phyloP scores from a whole-genome alignment of 2,888 invertebrate genomes.

The Tenthredo scrophulariae region DNA sequence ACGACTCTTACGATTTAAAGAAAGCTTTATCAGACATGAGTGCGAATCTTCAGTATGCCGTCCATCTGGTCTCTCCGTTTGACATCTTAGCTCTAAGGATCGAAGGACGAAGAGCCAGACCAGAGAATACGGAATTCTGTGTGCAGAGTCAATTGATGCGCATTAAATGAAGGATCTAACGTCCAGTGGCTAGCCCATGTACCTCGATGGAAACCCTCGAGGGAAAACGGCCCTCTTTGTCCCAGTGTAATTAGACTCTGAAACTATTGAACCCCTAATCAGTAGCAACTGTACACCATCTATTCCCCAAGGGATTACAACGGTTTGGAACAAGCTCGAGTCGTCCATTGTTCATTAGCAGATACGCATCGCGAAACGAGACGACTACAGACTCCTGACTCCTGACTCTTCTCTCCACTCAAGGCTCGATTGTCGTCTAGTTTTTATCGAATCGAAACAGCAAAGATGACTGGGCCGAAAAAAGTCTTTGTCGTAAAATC shows the following conservation, averaged over 20 bases:
- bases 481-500: background rate
- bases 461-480: background rate
- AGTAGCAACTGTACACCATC: slow-evolving; percentile 47
- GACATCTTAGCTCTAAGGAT: background rate
- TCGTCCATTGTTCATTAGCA: slow-evolving; percentile 50
- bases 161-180: background rate
- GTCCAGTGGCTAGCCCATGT: background rate
- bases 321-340: slow-evolving; percentile 48
- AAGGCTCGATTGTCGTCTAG: slow-evolving; percentile 16
- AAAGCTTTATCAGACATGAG: background rate
- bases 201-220: background rate
- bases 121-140: background rate
- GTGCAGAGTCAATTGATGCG: slow-evolving; percentile 16
- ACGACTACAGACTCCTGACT: background rate
- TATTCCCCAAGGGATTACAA: slow-evolving; percentile 48
- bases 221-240: slow-evolving; percentile 49
- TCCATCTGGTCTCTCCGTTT: background rate
- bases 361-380: slow-evolving; percentile 44
- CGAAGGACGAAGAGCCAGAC: background rate
- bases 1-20: background rate
- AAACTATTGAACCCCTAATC: slow-evolving; percentile 55
- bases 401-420: background rate
- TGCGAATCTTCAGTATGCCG: background rate
- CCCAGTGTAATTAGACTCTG: slow-evolving; percentile 54
- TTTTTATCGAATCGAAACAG: slow-evolving; percentile 10